These are phyloP conservation scores for Scylla paramamosain DNA, from an alignment of 1,140 invertebrate species.

Conservation along the genomic window DNA sequence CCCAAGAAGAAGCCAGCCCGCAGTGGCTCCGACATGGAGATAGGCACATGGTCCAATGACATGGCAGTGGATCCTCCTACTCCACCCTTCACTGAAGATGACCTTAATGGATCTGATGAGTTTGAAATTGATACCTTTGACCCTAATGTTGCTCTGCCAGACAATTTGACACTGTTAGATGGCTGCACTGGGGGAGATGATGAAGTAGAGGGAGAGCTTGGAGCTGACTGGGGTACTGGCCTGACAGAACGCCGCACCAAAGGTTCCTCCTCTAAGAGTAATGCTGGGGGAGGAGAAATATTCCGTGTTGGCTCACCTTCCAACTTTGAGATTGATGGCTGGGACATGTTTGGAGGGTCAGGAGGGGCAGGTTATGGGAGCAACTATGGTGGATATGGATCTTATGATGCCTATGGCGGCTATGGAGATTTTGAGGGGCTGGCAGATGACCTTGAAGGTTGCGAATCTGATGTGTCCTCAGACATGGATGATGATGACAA, in stretches of 20 bases:
- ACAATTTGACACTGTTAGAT: conserved; percentile 80
- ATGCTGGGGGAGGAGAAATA: conserved; percentile 28
- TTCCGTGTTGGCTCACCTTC: conserved; percentile 77
- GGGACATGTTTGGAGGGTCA: conserved; percentile 77
- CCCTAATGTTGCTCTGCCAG: conserved; percentile 80
- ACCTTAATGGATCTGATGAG: conserved; percentile 70
- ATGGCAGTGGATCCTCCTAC: conserved; percentile 84
- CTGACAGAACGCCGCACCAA: conserved; percentile 77
- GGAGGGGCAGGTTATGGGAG: conserved; percentile 77
- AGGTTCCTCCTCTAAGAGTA: conserved; percentile 37
- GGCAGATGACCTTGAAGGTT: conserved; percentile 69
- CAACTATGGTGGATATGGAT: conserved; percentile 78
- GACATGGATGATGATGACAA: conserved; percentile 77
- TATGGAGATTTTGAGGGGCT: conserved; percentile 72
- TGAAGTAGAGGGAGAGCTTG: conserved; percentile 75
- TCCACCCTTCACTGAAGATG: conserved; percentile 69
- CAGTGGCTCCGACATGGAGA: conserved; percentile 84
- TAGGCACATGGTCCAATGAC: conserved; percentile 95
- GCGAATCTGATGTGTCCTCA: conserved; percentile 74
- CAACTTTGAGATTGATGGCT: conserved; percentile 78
- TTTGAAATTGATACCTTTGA: conserved; percentile 80
- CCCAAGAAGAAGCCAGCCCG: conserved; percentile 65
- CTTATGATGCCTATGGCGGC: conserved; percentile 78
- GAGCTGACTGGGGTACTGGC: conserved; percentile 79
- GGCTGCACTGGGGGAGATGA: conserved; percentile 75